Evolutionary conservation across 2,888 invertebrate species (phyloP), one percentile per base, ranked within the genome.

Genomic region (Carabus problematicus): DNA sequence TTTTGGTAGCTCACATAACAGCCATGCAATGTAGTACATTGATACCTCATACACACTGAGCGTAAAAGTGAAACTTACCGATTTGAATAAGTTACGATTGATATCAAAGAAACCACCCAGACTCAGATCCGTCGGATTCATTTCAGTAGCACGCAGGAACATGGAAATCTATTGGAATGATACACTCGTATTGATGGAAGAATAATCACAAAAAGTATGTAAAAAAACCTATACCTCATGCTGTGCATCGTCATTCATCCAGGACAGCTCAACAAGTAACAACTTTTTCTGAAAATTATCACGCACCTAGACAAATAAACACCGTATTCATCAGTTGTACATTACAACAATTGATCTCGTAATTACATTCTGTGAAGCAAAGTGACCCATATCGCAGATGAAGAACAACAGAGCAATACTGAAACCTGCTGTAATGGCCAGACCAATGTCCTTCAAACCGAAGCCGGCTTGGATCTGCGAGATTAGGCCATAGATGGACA

Each of bases 161-260:
- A 91, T 91, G 78, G 89, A 90, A 39, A 91, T 89, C 82, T 83
- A 68, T 19, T n/a, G n/a, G n/a, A n/a, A n/a, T n/a, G n/a, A n/a
- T n/a, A n/a, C n/a, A n/a, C n/a, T n/a, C n/a, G n/a, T n/a, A n/a
- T n/a, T n/a, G n/a, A n/a, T n/a, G n/a, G n/a, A n/a, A n/a, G n/a
- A n/a, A n/a, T n/a, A n/a, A 45, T 7, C 45, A 7, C 14, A 63
- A 29, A 29, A 29, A 29, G n/a, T n/a, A n/a, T n/a, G n/a, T n/a
- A n/a, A n/a, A n/a, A n/a, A n/a, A n/a, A n/a, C n/a, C n/a, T n/a
- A 71, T 71, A 82, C 82, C 79, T 91, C 91, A 8, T 90, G 89
- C 78, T 90, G 90, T 0, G 90, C 90, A 75, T 90, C 90, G 0
- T 89, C 86, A 75, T 90, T 91, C 89, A 91, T 90, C 90, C 90